phyloP scores from a whole-genome alignment of 2,113 vertebrate species.

The Ancistrus triradiatus region DNA sequence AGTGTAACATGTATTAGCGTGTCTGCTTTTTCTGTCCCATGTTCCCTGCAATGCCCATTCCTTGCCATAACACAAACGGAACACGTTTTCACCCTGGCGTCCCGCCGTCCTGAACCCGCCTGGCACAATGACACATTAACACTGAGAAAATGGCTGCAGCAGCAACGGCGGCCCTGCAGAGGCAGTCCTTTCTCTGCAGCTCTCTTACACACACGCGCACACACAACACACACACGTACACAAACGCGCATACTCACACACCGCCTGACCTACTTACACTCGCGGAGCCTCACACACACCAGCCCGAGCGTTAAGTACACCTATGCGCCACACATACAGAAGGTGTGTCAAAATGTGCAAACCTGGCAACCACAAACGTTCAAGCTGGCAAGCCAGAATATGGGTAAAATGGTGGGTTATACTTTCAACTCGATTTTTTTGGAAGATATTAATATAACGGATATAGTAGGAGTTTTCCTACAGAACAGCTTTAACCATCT shows the following conservation, averaged over 20 bases:
- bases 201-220: constrained; percentile 29
- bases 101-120: not conserved
- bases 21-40: no score
- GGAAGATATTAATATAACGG: no score
- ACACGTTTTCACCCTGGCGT: not conserved
- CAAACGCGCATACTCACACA: constrained; percentile 9
- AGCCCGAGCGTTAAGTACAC: not conserved
- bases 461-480: no score
- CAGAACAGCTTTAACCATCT: no score
- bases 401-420: no score
- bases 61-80: not conserved
- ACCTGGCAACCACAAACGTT: no score
- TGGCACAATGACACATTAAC: constrained; percentile 26
- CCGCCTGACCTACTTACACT: constrained; percentile 20
- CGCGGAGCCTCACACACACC: constrained; percentile 8
- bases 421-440: no score
- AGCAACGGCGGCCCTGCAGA: constrained; percentile 21
- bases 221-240: constrained; percentile 26
- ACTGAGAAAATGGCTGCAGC: constrained; percentile 42
- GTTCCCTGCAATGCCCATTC: no score
- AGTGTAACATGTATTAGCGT: no score
- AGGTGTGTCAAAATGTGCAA: no score
- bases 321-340: not conserved
- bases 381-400: no score
- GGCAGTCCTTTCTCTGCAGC: constrained; percentile 18